These are phyloP conservation scores for Bos javanicus DNA, from an alignment of 2,113 vertebrate genomes.

Conservation along the genomic window DNA sequence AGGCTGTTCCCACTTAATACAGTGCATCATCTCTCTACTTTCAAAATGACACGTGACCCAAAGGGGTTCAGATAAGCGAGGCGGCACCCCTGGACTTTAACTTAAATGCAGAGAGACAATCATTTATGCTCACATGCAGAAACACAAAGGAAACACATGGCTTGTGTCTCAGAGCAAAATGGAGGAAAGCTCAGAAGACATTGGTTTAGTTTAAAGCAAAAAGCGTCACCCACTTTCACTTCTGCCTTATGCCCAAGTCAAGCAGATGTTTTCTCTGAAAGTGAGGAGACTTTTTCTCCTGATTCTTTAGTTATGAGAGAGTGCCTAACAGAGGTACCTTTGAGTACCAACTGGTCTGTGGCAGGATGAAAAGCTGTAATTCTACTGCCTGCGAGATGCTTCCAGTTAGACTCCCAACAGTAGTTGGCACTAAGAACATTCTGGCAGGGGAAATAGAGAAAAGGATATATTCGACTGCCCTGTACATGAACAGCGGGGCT, in stretches of 20 bases:
- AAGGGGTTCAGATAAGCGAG: conserved; percentile 54
- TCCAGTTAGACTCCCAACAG: background rate
- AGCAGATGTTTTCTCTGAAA: conserved; percentile 54
- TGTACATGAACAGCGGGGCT: background rate
- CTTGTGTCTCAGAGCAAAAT: conserved; percentile 54
- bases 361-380: background rate
- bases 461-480: background rate
- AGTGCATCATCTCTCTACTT: conserved; percentile 6
- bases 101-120: conserved; percentile 58
- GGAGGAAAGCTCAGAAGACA: conserved; percentile 17
- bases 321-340: background rate
- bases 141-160: conserved; percentile 59
- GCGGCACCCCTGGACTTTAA: conserved; percentile 36
- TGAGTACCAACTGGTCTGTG: background rate
- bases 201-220: background rate
- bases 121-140: conserved; percentile 71
- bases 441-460: background rate
- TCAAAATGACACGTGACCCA: conserved; percentile 60
- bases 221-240: conserved; percentile 14
- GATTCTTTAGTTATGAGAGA: background rate
- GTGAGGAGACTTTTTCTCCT: conserved; percentile 59
- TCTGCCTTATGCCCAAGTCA: conserved; percentile 24
- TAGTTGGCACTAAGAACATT: background rate
- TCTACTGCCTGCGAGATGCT: background rate
- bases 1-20: background rate